phyloP scores from a whole-genome alignment of 2,113 vertebrate species.

The Atherinomorus stipes region DNA sequence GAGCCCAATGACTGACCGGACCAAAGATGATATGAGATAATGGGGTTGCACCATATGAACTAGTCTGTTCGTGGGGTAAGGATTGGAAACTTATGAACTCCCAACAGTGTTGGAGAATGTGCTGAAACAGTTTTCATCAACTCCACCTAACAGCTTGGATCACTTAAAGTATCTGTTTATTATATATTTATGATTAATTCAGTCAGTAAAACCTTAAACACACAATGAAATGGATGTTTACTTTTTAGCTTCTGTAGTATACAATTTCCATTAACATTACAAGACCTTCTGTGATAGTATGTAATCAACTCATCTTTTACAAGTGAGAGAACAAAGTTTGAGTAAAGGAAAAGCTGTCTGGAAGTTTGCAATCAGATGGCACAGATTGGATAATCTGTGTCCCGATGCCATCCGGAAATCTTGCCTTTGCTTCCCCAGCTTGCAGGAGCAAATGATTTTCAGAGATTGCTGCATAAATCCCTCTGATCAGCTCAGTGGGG shows the following conservation, averaged over 20 bases:
- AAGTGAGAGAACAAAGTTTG: constrained; percentile 47
- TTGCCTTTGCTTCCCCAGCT: constrained; percentile 29
- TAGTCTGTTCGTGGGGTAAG: not conserved
- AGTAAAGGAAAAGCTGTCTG: constrained; percentile 72
- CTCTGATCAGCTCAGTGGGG: constrained; percentile 58
- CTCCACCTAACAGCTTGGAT: not conserved
- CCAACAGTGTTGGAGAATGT: not conserved
- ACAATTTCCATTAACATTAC: not conserved
- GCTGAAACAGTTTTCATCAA: not conserved
- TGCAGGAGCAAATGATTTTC: constrained; percentile 79
- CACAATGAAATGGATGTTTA: constrained; percentile 1
- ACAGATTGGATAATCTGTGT: constrained; percentile 80
- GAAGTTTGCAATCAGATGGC: constrained; percentile 81
- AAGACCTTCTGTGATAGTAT: constrained; percentile 13
- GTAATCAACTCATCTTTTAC: constrained; percentile 36
- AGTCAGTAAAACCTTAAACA: constrained; percentile 3
- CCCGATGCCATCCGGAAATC: constrained; percentile 27
- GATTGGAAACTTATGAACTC: not conserved
- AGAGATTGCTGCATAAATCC: constrained; percentile 75
- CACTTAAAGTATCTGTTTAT: not conserved
- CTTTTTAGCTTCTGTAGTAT: not conserved
- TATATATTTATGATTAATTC: not conserved
- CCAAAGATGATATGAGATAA: too few species aligned
- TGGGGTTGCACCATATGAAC: not conserved
- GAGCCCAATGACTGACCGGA: not conserved